Evolutionary conservation across 2,797 vertebrate species (phyloP).

Genomic region (Darevskia mixta): DNA sequence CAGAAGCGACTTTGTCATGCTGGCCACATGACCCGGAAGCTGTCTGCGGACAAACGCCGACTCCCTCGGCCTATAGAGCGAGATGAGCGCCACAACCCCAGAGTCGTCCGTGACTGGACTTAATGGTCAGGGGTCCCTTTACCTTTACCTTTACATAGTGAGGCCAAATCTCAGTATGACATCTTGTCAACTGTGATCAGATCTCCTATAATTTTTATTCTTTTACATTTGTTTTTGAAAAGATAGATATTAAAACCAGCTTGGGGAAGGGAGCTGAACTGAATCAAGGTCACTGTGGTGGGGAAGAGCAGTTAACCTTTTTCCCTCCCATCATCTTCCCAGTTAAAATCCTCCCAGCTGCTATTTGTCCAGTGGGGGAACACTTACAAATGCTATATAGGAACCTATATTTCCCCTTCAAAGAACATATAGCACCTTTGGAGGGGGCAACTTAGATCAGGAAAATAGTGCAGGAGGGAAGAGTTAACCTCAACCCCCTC

Average conservation of each 20-base stretch:
- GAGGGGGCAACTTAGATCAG: no score
- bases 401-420: neutral
- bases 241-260: neutral
- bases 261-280: neutral
- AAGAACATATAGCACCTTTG: neutral
- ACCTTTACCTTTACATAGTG: slow-evolving; percentile 35
- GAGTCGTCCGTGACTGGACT: no score
- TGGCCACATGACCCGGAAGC: no score
- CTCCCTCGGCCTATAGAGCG: no score
- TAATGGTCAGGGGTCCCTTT: no score
- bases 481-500: neutral
- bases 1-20: no score
- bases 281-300: neutral
- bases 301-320: neutral
- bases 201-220: neutral
- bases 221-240: neutral
- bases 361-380: fast-evolving
- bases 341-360: neutral
- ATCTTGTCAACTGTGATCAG: neutral
- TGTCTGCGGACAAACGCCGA: no score
- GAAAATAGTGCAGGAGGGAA: neutral
- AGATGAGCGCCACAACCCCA: no score
- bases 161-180: slow-evolving; percentile 42
- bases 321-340: neutral
- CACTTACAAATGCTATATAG: neutral